These are phyloP conservation scores for Tachysurus vachellii DNA, from an alignment of 2,113 vertebrate species.

Conservation along the genomic window DNA sequence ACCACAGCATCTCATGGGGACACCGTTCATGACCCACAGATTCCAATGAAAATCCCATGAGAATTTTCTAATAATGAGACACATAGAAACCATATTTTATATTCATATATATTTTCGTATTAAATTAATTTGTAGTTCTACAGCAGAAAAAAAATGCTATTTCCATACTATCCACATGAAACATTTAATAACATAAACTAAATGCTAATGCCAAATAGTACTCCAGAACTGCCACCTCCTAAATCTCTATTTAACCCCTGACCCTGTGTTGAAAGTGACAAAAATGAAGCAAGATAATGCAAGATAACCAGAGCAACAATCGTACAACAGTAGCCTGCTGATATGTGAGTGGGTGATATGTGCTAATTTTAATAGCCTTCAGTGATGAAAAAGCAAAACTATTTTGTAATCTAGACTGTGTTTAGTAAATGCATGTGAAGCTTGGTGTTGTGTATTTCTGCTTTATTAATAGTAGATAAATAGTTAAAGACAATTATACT, in stretches of 20 bases:
- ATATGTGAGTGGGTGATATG: neutral
- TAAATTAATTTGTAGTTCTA: neutral
- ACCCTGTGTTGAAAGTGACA: neutral
- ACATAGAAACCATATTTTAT: neutral
- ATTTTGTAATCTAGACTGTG: neutral
- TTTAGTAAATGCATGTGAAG: neutral
- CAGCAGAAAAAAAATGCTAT: neutral
- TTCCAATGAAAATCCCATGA: neutral
- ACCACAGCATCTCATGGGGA: neutral
- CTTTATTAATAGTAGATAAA: neutral
- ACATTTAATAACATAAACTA: neutral
- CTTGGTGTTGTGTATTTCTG: neutral
- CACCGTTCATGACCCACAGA: neutral
- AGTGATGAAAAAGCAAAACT: neutral
- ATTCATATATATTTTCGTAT: neutral
- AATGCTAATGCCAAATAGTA: neutral
- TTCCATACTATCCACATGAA: neutral
- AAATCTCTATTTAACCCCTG: neutral
- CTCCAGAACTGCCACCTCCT: neutral
- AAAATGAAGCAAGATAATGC: neutral
- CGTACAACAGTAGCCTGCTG: neutral
- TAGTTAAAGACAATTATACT: neutral
- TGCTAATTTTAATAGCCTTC: neutral
- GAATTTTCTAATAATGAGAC: neutral
- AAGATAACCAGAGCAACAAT: slow-evolving; percentile 1